A percentile compares a stretch with the other conserved stretches of the same genome.
phyloP scores from a whole-genome alignment of 2,888 invertebrate species.

The Toxonevra muliebris region DNA sequence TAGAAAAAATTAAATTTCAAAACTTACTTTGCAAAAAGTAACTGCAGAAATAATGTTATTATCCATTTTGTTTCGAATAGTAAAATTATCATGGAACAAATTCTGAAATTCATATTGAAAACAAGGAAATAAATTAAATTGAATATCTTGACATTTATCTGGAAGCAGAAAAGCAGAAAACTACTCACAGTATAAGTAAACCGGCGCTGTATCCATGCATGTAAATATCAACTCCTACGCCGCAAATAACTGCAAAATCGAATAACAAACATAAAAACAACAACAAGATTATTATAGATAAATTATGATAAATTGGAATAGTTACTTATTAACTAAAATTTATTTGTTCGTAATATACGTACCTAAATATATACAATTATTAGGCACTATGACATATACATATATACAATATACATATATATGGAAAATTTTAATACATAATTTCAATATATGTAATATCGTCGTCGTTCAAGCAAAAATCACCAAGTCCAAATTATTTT shows the following conservation, averaged over 20 bases:
- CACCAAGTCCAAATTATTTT: no score
- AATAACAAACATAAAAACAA: constrained; percentile 6
- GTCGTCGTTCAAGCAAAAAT: no score
- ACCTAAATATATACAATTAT: no score
- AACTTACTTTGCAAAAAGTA: constrained; percentile 61
- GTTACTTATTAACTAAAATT: no score
- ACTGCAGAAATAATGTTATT: constrained; percentile 71
- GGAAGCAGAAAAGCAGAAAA: constrained; percentile 13
- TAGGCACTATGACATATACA: no score
- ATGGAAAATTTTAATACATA: no score
- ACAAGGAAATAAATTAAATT: constrained; percentile 35
- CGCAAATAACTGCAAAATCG: constrained; percentile 69
- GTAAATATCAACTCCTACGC: constrained; percentile 72
- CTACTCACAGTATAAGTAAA: constrained; percentile 72
- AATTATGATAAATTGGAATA: no score
- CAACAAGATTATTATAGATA: constrained; percentile 17
- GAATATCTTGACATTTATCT: not conserved
- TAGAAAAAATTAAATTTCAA: not conserved
- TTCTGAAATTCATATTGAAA: constrained; percentile 65
- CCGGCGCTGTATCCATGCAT: constrained; percentile 71
- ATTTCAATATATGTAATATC: no score
- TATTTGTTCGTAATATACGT: no score
- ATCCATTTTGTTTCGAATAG: constrained; percentile 74
- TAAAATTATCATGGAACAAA: constrained; percentile 69
- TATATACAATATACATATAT: no score